Evolutionary conservation across 2,797 vertebrate genomes (phyloP).

Genomic region (Nothura maculosa): DNA sequence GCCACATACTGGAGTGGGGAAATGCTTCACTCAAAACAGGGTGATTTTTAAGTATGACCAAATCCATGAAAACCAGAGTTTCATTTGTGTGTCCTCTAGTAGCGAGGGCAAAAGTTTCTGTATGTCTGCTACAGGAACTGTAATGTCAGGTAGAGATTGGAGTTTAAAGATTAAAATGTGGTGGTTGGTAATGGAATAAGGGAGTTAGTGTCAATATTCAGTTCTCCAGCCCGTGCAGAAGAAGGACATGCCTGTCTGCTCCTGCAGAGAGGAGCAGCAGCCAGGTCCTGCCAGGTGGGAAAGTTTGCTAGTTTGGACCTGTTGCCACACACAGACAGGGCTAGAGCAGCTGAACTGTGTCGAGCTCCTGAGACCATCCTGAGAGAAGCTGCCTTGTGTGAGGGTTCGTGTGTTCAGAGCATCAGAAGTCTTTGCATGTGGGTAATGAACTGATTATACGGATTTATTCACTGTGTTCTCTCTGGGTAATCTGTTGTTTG

Average conservation of each 20-base stretch:
- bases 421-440: too few species aligned
- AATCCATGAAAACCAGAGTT: background rate
- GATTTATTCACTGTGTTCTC: background rate
- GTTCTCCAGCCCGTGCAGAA: background rate
- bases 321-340: background rate
- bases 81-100: background rate
- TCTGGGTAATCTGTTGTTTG: background rate
- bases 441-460: rapidly evolving
- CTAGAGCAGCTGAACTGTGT: background rate
- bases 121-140: background rate
- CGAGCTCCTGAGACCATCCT: background rate
- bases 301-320: background rate
- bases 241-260: background rate
- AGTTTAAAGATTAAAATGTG: background rate
- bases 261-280: background rate
- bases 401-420: background rate
- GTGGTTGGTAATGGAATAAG: background rate
- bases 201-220: background rate
- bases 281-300: background rate
- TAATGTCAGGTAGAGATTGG: background rate
- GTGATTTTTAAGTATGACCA: background rate
- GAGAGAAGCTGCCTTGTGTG: background rate
- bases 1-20: background rate
- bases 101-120: background rate
- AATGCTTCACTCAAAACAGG: background rate